Evolutionary conservation across 2,113 vertebrate species (phyloP), one percentile per base, ranked within the genome.

Genomic region (Lathamus discolor): DNA sequence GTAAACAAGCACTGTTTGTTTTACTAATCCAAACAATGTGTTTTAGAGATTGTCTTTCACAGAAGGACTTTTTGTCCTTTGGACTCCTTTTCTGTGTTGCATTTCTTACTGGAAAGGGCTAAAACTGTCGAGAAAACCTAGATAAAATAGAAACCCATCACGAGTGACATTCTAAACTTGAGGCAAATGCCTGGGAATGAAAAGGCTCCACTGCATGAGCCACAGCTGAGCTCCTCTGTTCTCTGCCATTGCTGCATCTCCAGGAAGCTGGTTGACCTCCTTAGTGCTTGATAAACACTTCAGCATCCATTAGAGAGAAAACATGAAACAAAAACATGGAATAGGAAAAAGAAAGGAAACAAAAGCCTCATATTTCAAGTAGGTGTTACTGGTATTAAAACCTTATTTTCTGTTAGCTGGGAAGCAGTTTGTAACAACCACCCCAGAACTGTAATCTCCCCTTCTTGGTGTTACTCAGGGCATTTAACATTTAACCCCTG

Each of bases 181-280:
- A 52, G 37, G 16, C 0, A 2, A 57, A 87, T 48, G 29, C 64
- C 43, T 0, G 4, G 4, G 28, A 49, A 81, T 28, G 59, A 64
- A 80, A 82, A 69, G 11, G 20, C 24, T 69, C 17, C 28, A 44
- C 20, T 1, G 2, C 39, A 17, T 1, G 12, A 62, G 22, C 7
- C 25, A 29, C 29, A 37, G 28, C 14, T 52, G 61, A 62, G 15
- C 14, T 66, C 43, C 22, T 64, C 0, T 0, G 2, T 20, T 82
- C 43, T 61, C 74, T 23, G 1, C 6, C 2, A 6, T 33, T 19
- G 63, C 63, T 54, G 31, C 39, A 78, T 39, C n/a, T 66, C 24
- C 22, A 20, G 64, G 49, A 61, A 69, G 43, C 31, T 8, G 3
- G 4, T 54, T 39, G 37, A 17, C 24, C 27, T 46, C 22, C 20